Evolutionary conservation across 2,797 vertebrate species (phyloP), one percentile per base, ranked within the genome.

Genomic region (Protosalanx chinensis): DNA sequence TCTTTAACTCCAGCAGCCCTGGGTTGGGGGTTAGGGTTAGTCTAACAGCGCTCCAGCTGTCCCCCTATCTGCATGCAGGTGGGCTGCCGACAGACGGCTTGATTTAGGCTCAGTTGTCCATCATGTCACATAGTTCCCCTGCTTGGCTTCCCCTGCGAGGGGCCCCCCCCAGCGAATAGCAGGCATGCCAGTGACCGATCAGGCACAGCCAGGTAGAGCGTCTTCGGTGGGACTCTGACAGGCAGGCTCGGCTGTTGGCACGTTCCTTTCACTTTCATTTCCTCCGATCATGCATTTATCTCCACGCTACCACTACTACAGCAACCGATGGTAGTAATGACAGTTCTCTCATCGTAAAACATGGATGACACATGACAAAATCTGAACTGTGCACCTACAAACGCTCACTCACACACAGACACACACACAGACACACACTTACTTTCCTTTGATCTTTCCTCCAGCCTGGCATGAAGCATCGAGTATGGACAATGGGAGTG

Each of bases 381-480:
- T 41, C 10, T 12, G 37, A 41, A 41, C 37, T 7, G 37, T 41
- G 37, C 37, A 56, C 56, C n/a, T 20, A 61, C 67, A 33, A 8
- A 65, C 37, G 13, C 18, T 5, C 18, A 37, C 56, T 32, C 57
- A 35, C 66, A 16, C 16, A 32, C 49, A 32, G 29, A 27, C 27
- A 23, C 46, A 68, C 53, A 58, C 51, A 49, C n/a, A 62, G 61
- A 56, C n/a, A 64, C 70, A 64, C 61, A 37, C 67, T 63, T 46
- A 23, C 1, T 33, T 71, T 72, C 63, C 85, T 88, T 89, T 88
- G 85, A 89, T 86, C 79, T 16, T 4, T 81, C 64, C 74, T 29
- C 76, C 75, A 76, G 73, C 71, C 67, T 79, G 82, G 85, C 88
- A 89, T 90, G 89, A 68, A 78, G 81, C 87, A 89, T 75, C 68